phyloP scores from a whole-genome alignment of 1,140 invertebrate genomes.

The Leptinotarsa lineolata region DNA sequence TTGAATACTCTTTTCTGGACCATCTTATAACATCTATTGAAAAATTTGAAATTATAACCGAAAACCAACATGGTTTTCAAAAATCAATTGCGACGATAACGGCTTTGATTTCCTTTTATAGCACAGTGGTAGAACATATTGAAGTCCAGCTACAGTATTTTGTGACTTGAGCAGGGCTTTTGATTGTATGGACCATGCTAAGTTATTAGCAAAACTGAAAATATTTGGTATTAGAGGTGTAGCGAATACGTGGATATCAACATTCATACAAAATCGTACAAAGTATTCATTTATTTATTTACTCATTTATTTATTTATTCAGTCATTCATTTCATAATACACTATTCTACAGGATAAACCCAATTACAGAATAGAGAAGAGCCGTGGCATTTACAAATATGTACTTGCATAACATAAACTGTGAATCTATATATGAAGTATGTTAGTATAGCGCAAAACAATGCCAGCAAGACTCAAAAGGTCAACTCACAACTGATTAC shows the following conservation, averaged over 20 bases:
- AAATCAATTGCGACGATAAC: too few species aligned
- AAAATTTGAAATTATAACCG: too few species aligned
- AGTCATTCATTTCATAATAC: too few species aligned
- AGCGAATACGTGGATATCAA: constrained; percentile 10
- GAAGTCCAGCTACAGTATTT: too few species aligned
- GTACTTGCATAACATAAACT: too few species aligned
- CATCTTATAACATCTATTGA: not conserved
- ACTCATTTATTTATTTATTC: too few species aligned
- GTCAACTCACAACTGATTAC: not conserved
- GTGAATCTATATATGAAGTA: too few species aligned
- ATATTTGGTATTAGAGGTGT: constrained; percentile 6
- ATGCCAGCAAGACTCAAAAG: not conserved
- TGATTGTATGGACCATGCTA: constrained; percentile 7
- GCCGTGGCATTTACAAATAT: too few species aligned
- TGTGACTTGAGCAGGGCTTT: too few species aligned
- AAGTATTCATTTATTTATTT: too few species aligned
- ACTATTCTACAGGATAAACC: too few species aligned
- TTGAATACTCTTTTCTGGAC: constrained; percentile 16
- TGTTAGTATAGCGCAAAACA: constrained; percentile 13
- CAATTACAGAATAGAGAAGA: too few species aligned
- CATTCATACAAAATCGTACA: constrained; percentile 8
- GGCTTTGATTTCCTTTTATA: not conserved
- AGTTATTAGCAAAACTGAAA: constrained; percentile 5
- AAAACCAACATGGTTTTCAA: constrained; percentile 12
- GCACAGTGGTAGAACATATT: not conserved